These are phyloP conservation scores for Panthera tigris DNA, from an alignment of 2,113 vertebrate species.

Conservation along the genomic window DNA sequence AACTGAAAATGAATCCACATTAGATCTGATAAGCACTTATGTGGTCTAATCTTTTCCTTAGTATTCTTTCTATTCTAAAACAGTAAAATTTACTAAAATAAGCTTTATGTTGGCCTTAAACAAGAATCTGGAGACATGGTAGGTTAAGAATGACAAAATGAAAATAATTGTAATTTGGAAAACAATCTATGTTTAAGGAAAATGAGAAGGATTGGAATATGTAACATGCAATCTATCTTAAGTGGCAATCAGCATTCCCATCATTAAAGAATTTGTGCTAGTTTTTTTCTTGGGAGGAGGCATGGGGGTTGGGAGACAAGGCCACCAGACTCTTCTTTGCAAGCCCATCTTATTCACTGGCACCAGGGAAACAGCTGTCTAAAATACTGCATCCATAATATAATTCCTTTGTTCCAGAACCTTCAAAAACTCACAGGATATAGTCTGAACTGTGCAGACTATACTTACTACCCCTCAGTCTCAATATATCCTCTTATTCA, in stretches of 20 bases:
- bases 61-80: not conserved
- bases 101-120: not conserved
- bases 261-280: not conserved
- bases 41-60: not conserved
- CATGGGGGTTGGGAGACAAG: not conserved
- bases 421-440: not conserved
- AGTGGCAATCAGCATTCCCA: not conserved
- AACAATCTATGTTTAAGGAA: not conserved
- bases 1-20: not conserved
- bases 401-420: not conserved
- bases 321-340: not conserved
- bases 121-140: not conserved
- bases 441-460: not conserved
- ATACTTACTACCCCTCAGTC: not conserved
- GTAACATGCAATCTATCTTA: not conserved
- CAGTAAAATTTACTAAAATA: not conserved
- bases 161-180: not conserved
- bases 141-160: constrained; percentile 5
- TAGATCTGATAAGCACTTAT: not conserved
- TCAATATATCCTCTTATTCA: not conserved
- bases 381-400: not conserved
- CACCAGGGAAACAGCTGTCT: not conserved
- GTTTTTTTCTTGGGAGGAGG: not conserved
- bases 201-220: not conserved
- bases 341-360: not conserved